Conservation (phyloP, 1,140 invertebrate species). For the Aporrectodea caliginosa region DNA sequence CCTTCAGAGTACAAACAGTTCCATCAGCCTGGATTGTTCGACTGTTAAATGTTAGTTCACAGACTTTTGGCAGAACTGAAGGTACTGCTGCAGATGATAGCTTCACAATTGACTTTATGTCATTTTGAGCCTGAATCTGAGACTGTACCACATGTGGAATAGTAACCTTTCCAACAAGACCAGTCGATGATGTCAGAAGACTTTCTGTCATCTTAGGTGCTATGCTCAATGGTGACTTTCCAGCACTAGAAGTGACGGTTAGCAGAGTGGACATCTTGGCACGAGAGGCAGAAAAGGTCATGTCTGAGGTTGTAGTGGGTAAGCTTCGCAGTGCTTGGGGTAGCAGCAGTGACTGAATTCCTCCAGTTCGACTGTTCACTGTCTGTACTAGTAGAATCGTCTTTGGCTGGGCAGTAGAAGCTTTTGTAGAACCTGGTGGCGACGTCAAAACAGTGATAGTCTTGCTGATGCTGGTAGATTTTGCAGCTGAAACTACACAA, state of each 20-base stretch:
- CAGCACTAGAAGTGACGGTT: not conserved
- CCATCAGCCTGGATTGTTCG: constrained; percentile 15
- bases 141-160: not conserved
- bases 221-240: not conserved
- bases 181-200: not conserved
- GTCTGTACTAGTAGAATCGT: not conserved
- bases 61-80: not conserved
- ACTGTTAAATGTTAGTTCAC: constrained; percentile 10
- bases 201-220: not conserved
- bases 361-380: not conserved
- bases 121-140: not conserved
- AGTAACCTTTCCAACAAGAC: not conserved
- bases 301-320: not conserved
- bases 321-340: not conserved
- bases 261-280: not conserved
- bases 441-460: not conserved
- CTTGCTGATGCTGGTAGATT: not conserved
- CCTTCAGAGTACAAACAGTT: constrained; percentile 14
- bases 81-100: not conserved
- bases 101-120: not conserved
- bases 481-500: not conserved
- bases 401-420: not conserved
- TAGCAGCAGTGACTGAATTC: not conserved
- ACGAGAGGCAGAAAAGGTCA: not conserved
- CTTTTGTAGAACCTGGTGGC: not conserved